Conservation (phyloP, 2,888 invertebrate species). For the Netelia melanura region DNA sequence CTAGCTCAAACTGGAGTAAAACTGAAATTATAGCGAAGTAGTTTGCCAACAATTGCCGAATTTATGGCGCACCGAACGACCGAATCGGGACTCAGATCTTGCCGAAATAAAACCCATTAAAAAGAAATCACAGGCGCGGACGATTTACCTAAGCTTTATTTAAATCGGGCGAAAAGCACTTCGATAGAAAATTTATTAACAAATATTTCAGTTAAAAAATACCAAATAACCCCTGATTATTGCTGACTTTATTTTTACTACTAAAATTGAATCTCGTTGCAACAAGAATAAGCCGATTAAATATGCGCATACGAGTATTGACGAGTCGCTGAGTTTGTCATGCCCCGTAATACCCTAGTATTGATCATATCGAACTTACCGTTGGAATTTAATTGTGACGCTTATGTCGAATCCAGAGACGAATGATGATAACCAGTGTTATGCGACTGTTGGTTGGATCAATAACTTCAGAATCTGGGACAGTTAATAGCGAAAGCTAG, state of each 20-base stretch:
- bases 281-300: background rate
- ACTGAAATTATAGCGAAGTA: background rate
- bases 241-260: background rate
- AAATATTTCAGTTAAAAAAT: background rate
- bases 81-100: too few species aligned
- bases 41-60: too few species aligned
- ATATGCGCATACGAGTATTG: background rate
- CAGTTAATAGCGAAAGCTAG: constrained; percentile 24
- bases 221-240: background rate
- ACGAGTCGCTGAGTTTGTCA: background rate
- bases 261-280: background rate
- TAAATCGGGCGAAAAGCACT: too few species aligned
- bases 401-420: constrained; percentile 19
- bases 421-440: constrained; percentile 8
- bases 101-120: too few species aligned
- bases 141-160: too few species aligned
- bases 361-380: background rate
- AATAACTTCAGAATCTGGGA: constrained; percentile 52
- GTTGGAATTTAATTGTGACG: constrained; percentile 15
- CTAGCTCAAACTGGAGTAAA: background rate
- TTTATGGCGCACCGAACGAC: too few species aligned
- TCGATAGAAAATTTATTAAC: background rate
- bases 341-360: background rate
- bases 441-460: constrained; percentile 37
- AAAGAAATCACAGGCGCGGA: too few species aligned